Conservation (phyloP, 1,140 invertebrate species). For the Ganaspis sp. region DNA sequence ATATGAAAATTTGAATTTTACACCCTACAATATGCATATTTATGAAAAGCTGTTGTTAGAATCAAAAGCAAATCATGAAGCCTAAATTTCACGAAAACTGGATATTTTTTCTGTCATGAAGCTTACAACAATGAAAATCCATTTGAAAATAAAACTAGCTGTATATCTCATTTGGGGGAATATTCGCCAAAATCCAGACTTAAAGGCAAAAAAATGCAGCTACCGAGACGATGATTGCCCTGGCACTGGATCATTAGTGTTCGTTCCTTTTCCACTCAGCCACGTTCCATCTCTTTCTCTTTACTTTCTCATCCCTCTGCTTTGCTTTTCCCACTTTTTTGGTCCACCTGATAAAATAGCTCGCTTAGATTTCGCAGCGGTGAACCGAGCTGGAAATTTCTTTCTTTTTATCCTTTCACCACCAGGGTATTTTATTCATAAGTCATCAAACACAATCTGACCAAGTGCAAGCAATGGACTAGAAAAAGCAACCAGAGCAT, state of each 20-base stretch:
- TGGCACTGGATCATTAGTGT: constrained; percentile 65
- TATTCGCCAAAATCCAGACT: constrained; percentile 47
- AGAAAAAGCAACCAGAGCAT: too few relatives aligned
- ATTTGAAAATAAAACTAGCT: constrained; percentile 22
- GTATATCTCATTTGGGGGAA: constrained; percentile 34
- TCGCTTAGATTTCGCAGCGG: constrained; percentile 42
- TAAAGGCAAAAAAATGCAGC: constrained; percentile 58
- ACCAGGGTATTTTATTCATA: neutral
- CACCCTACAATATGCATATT: constrained; percentile 10
- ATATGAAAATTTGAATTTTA: neutral
- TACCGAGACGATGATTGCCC: constrained; percentile 54
- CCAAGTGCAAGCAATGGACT: too few relatives aligned
- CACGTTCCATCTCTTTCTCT: constrained; percentile 46
- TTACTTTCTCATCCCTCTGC: constrained; percentile 41
- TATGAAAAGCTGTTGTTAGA: constrained; percentile 6
- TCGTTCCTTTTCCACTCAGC: constrained; percentile 48
- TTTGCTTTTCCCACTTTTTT: constrained; percentile 35
- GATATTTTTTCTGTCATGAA: neutral
- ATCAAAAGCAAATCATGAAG: constrained; percentile 6
- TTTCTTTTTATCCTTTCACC: constrained; percentile 39
- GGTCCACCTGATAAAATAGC: constrained; percentile 34
- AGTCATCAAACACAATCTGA: neutral
- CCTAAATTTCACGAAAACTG: neutral
- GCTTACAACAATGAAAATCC: neutral
- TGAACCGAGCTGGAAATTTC: constrained; percentile 38